These are phyloP conservation scores for Corbicula japonica DNA, from an alignment of 2,888 invertebrate species.

Conservation along the genomic window DNA sequence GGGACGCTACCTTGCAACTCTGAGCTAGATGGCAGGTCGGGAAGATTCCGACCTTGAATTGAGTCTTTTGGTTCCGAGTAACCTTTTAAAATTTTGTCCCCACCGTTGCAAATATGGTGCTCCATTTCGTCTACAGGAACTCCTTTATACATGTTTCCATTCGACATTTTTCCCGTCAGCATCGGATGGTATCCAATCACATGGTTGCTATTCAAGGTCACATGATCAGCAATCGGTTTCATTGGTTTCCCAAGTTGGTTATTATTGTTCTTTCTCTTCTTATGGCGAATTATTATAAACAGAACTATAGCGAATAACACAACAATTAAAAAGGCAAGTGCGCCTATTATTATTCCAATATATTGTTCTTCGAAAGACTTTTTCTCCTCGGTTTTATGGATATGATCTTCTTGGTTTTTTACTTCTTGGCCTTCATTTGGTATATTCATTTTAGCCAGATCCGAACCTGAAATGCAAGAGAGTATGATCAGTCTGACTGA, in stretches of 20 bases:
- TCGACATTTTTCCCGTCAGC: constrained; percentile 83
- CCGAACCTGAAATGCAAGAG: constrained; percentile 1
- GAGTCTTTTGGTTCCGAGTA: constrained; percentile 81
- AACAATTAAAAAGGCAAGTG: constrained; percentile 90
- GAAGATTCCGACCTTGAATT: constrained; percentile 84
- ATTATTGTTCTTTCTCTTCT: constrained; percentile 80
- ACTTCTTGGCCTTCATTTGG: constrained; percentile 20
- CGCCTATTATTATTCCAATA: constrained; percentile 83
- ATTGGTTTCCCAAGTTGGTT: constrained; percentile 78
- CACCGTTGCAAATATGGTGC: constrained; percentile 73
- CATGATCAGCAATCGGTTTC: constrained; percentile 84
- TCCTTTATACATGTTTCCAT: constrained; percentile 87
- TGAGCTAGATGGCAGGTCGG: constrained; percentile 82
- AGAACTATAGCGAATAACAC: constrained; percentile 91
- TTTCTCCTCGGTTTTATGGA: constrained; percentile 61
- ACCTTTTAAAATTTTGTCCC: constrained; percentile 72
- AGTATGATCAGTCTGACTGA: too few relatives aligned
- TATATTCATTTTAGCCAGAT: not conserved
- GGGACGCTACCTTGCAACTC: constrained; percentile 68
- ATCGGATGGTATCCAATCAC: constrained; percentile 70
- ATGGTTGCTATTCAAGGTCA: constrained; percentile 91
- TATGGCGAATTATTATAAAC: constrained; percentile 88
- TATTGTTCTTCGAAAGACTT: constrained; percentile 78
- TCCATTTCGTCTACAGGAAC: constrained; percentile 86
- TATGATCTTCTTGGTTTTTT: constrained; percentile 7